phyloP scores from a whole-genome alignment of 2,113 vertebrate species.

The Engystomops pustulosus region DNA sequence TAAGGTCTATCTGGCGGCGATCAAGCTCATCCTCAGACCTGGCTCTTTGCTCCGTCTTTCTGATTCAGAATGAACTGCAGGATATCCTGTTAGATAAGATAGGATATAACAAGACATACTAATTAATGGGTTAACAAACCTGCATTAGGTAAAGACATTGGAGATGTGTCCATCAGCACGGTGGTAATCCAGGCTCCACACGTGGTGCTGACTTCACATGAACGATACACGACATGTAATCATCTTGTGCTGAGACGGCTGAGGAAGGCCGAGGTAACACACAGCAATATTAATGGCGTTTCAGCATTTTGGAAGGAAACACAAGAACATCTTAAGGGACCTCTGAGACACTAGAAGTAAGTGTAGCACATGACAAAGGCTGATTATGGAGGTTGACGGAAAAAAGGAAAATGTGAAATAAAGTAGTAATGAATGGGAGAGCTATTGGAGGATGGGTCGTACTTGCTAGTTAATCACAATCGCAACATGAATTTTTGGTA shows the following conservation, averaged over 20 bases:
- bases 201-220: slow-evolving; percentile 32
- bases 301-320: background rate
- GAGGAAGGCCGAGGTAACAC: background rate
- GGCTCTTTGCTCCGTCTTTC: slow-evolving; percentile 56
- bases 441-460: too few relatives aligned
- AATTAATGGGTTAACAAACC: slow-evolving; percentile 58
- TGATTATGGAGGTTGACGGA: too few relatives aligned
- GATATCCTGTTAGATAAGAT: slow-evolving; percentile 50
- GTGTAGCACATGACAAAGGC: background rate
- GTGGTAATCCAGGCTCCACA: background rate
- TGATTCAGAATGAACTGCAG: slow-evolving; percentile 57
- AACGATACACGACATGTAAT: background rate
- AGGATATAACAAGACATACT: slow-evolving; percentile 55
- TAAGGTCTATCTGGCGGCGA: background rate
- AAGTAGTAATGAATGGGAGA: too few relatives aligned
- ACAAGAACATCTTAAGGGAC: background rate
- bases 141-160: slow-evolving; percentile 54
- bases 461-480: too few relatives aligned
- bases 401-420: too few relatives aligned
- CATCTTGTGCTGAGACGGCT: slow-evolving; percentile 2
- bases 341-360: background rate
- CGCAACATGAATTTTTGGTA: background rate
- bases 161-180: slow-evolving; percentile 34
- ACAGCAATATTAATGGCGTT: background rate
- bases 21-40: slow-evolving; percentile 24